Percentiles rank a stretch among this genome's conserved stretches.
Conservation (phyloP, 2,797 vertebrate species). For the Bradypodion ventrale region DNA sequence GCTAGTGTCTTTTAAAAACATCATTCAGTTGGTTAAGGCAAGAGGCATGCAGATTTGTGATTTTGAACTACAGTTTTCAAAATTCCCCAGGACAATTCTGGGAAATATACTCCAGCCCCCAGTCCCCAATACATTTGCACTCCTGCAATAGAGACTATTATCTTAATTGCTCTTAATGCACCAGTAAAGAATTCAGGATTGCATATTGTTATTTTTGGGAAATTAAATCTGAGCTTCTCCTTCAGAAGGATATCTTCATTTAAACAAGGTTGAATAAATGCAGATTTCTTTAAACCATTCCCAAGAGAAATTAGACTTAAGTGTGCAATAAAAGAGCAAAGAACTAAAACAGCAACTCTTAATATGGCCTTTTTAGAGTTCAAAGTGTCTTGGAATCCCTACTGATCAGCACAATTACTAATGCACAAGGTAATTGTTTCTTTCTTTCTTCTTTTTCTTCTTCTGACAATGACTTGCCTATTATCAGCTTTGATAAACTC, state of each 20-base stretch:
- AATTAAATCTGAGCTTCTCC: not conserved
- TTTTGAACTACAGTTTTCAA: too few relatives aligned
- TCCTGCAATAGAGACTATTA: too few relatives aligned
- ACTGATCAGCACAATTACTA: constrained; percentile 27
- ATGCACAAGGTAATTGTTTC: constrained; percentile 39
- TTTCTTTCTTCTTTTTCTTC: not conserved
- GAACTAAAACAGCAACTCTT: not conserved
- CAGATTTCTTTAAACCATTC: not conserved
- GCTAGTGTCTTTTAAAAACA: too few relatives aligned
- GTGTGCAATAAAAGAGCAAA: not conserved
- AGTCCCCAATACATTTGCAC: too few relatives aligned
- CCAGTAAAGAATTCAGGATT: not conserved
- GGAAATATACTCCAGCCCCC: too few relatives aligned
- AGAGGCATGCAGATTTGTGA: too few relatives aligned
- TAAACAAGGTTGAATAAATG: not conserved
- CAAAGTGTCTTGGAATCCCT: not conserved
- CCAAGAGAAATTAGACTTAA: not conserved
- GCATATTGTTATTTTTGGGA: not conserved
- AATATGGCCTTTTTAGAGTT: constrained; percentile 12
- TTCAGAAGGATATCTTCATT: not conserved
- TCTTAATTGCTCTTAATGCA: not conserved
- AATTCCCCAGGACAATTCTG: too few relatives aligned
- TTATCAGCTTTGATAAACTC: constrained; percentile 30
- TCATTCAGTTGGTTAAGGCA: too few relatives aligned
- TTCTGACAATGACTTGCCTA: constrained; percentile 7